These are phyloP conservation scores for Entomyzon cyanotis DNA, from an alignment of 2,113 vertebrate species.

Conservation along the genomic window DNA sequence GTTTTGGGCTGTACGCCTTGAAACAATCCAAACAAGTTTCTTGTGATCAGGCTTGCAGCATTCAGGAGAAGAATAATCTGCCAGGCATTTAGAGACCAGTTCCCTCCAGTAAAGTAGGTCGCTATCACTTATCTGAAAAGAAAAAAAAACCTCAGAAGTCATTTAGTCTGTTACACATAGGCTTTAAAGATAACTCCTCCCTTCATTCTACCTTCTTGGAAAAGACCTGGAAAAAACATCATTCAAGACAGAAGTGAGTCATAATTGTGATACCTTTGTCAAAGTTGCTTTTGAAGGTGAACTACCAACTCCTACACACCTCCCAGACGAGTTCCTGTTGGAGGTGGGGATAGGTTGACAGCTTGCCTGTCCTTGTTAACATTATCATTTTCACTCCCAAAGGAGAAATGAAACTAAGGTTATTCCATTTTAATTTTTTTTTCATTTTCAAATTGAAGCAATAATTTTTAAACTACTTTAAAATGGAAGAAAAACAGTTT, in stretches of 20 bases:
- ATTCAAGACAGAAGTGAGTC: not conserved
- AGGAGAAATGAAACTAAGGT: not conserved
- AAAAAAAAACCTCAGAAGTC: not conserved
- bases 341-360: not conserved
- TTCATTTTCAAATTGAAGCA: fast-evolving
- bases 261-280: not conserved
- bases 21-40: slow-evolving; percentile 95
- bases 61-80: slow-evolving; percentile 91
- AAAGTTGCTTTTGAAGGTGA: not conserved
- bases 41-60: slow-evolving; percentile 95
- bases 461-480: not conserved
- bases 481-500: not conserved
- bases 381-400: not conserved
- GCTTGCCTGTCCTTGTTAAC: not conserved
- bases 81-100: slow-evolving; percentile 89
- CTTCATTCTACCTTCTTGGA: not conserved
- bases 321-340: fast-evolving
- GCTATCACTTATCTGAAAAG: slow-evolving; percentile 82
- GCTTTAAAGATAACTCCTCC: not conserved
- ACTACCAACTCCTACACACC: not conserved
- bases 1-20: slow-evolving; percentile 90
- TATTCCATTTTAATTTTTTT: not conserved
- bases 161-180: not conserved
- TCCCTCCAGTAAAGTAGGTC: slow-evolving; percentile 90
- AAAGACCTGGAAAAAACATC: not conserved